phyloP scores from a whole-genome alignment of 2,888 invertebrate genomes.

The Morpho helenor region DNA sequence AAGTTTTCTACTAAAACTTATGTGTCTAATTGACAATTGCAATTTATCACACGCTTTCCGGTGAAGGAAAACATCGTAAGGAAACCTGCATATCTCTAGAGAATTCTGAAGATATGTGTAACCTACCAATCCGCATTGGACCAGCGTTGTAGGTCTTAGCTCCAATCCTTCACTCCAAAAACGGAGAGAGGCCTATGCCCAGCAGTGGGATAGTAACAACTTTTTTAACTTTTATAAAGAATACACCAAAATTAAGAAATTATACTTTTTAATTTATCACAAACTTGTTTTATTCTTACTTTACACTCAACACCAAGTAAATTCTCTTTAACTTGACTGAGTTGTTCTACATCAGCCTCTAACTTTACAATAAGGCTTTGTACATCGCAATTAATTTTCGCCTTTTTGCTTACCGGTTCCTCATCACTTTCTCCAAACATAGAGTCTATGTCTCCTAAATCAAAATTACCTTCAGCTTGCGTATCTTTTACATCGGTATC shows the following conservation, averaged over 20 bases:
- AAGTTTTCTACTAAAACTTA: too few relatives aligned
- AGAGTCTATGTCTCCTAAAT: slow-evolving; percentile 52
- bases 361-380: slow-evolving; percentile 45
- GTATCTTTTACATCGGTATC: slow-evolving; percentile 25
- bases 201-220: too few relatives aligned
- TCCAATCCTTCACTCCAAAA: too few relatives aligned
- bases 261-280: slow-evolving; percentile 50
- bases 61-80: too few relatives aligned
- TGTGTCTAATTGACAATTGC: too few relatives aligned
- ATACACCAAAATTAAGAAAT: slow-evolving; percentile 18
- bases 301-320: slow-evolving; percentile 39
- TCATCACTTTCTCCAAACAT: slow-evolving; percentile 46
- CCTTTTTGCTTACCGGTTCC: slow-evolving; percentile 54
- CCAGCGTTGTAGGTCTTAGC: too few relatives aligned
- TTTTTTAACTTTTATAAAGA: too few relatives aligned
- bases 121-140: too few relatives aligned
- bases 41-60: too few relatives aligned
- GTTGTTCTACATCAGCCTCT: slow-evolving; percentile 42
- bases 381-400: slow-evolving; percentile 42
- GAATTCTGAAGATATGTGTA: too few relatives aligned
- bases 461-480: slow-evolving; percentile 44
- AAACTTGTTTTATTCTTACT: slow-evolving; percentile 43
- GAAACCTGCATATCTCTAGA: too few relatives aligned
- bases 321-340: slow-evolving; percentile 45
- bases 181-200: too few relatives aligned